Base-by-base conservation (phyloP, 2,888 invertebrate species). In the Heliconius charithonia region DNA sequence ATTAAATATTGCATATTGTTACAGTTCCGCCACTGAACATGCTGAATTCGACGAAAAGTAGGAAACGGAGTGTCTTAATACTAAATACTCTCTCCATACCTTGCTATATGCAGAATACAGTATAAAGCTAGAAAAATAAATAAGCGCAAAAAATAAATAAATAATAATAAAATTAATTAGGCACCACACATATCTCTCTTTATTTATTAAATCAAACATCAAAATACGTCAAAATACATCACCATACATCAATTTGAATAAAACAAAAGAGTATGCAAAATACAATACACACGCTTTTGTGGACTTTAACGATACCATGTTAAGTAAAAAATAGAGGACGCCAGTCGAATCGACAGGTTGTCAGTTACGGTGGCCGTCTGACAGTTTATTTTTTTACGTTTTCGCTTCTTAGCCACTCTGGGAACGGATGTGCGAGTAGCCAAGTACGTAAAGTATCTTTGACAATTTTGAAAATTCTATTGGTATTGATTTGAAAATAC, bases 371-470 rank as follows among this genome's bases (percentile, higher is more conserved):
- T 80, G 76, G 73, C 56, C 80, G 70, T 67, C 66, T 66, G 62
- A 19, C 45, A 22, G 45, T 56, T 71, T 80, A 74, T 71, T 69
- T 77, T 51, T 78, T 65, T 87, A 89, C 89, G 86, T 90, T 87
- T 37, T 86, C 25, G 25, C 84, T 84, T 86, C 87, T 85, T 90
- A 89, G 90, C 91, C 91, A 91, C 92, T 92, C 92, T 93, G 93
- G 89, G 93, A 94, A 93, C 93, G 93, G 93, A 94, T 93, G 92
- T 91, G 37, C 22, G 22, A 7, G 91, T 89, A 91, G 79, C 62
- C 62, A 74, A 80, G 45, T 51, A 51, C 76, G 76, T 37, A 37
- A 67, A 67, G 37, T 37, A 37, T 22, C 71, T 69, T 76, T 71
- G 72, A 74, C 74, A 76, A 32, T 22, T 62, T 76, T 12, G 62